Base-by-base conservation (phyloP, 2,113 vertebrate species). In the Sinocyclocheilus anshuiensis region DNA sequence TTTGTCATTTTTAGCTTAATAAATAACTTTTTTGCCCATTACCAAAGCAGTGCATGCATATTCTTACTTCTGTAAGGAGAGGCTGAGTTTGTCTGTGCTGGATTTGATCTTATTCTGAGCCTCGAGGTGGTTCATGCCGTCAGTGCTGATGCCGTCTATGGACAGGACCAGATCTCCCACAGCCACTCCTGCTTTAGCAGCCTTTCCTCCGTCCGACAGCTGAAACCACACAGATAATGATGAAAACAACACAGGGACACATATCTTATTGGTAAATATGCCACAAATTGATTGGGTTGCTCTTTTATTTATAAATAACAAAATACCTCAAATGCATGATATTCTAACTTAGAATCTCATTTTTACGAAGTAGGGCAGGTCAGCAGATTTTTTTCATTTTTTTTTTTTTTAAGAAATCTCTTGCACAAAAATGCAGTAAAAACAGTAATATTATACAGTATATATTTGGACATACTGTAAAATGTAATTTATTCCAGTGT, bases 61-160 rank as follows among this genome's bases (percentile, higher is more conserved):
- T 24, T 61, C 78, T 26, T 96, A 99, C 98, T 97, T 99, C 92
- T 98, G 97, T 89, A 99, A 93, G 89, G 91, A 97, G 94, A 99
- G 97, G 92, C 93, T 96, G 92, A 99, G 94, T 87, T 97, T 96
- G 85, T 95, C 96, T 24, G 95, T 91, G 89, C 97, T 97, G 11
- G 93, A 96, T 92, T 99, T 99, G 92, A 99, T 99, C 94, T 98
- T 99, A 95, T 98, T 99, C 92, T 99, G 98, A 69, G 98, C 98
- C 93, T 99, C 98, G 55, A 99, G 95, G 83, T 99, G 97, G 92
- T 98, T 98, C 97, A 99, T 98, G 67, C 96, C 95, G 0, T 98
- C 96, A 0, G 98, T 96, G 89, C 94, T 94, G 91, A 99, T 95
- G 63, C 97, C 98, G 39, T 97, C 97, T 33, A 99, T 99, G 91